These are phyloP conservation scores for Gallinago stenura DNA, from an alignment of 2,797 vertebrate genomes.

Conservation along the genomic window DNA sequence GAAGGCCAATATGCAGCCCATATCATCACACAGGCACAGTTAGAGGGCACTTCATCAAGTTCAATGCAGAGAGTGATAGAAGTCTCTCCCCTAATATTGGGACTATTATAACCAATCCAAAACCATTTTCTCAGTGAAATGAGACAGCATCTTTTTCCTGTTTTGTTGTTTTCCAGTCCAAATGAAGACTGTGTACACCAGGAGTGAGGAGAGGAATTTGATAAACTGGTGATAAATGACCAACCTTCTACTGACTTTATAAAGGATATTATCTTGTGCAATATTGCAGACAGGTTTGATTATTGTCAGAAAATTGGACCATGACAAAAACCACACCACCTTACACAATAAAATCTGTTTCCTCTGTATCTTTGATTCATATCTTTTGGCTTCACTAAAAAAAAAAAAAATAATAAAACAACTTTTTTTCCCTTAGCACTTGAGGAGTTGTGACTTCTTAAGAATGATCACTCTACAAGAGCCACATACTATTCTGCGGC, in stretches of 20 bases:
- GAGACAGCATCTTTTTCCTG: conserved; percentile 1
- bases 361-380: neutral
- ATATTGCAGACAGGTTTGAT: neutral
- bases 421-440: conserved; percentile 26
- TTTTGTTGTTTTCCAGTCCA: neutral
- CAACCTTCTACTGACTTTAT: conserved; percentile 3
- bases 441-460: neutral
- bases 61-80: conserved; percentile 29
- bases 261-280: neutral
- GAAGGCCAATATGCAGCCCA: neutral
- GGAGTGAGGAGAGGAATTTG: neutral
- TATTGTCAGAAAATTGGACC: neutral
- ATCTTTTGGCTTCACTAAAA: neutral
- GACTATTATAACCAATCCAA: neutral
- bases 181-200: neutral
- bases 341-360: conserved; percentile 10
- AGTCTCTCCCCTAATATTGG: neutral
- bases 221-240: conserved; percentile 42
- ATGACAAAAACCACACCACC: neutral
- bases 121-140: neutral
- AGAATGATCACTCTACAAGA: neutral
- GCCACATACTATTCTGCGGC: neutral
- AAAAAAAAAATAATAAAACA: neutral
- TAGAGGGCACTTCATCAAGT: neutral
- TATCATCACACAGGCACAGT: no score